phyloP scores from a whole-genome alignment of 2,797 vertebrate species.

The Cynodonichthys magdalenae region DNA sequence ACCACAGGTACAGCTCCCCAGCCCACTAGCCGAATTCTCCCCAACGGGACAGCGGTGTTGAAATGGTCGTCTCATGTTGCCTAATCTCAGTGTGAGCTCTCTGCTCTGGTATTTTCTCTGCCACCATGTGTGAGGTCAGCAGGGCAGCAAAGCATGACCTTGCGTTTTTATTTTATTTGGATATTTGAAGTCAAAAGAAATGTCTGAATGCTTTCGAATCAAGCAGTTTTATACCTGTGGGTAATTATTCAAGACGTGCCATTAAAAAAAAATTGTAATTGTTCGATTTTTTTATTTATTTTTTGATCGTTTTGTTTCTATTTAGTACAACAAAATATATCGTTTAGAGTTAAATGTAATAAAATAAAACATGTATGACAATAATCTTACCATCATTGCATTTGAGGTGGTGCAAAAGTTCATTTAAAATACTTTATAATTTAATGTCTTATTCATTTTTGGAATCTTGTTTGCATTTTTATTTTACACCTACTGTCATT shows the following conservation, averaged over 20 bases:
- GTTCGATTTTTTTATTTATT: background rate
- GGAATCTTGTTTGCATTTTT: slow-evolving; percentile 16
- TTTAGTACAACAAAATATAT: background rate
- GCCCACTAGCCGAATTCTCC: background rate
- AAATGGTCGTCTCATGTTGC: slow-evolving; percentile 35
- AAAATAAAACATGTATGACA: background rate
- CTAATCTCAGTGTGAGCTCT: background rate
- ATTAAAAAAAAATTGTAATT: slow-evolving; percentile 1
- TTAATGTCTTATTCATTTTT: background rate
- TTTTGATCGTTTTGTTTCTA: too few species aligned
- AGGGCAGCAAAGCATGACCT: background rate
- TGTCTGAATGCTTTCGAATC: background rate
- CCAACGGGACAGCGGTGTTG: slow-evolving; percentile 4
- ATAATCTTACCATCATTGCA: background rate
- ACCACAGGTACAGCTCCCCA: slow-evolving; percentile 85
- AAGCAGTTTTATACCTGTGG: background rate
- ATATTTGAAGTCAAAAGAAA: too few species aligned
- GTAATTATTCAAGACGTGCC: background rate
- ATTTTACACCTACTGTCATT: slow-evolving; percentile 25
- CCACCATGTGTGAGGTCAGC: slow-evolving; percentile 6
- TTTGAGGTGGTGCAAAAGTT: background rate
- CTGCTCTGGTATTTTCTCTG: slow-evolving; percentile 26
- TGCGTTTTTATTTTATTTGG: slow-evolving; percentile 2
- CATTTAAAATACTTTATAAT: background rate
- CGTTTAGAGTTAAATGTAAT: background rate